Percentiles rank a stretch among this genome's conserved stretches.
Conservation (phyloP, 2,888 invertebrate species). For the Aspidiotus destructor region DNA sequence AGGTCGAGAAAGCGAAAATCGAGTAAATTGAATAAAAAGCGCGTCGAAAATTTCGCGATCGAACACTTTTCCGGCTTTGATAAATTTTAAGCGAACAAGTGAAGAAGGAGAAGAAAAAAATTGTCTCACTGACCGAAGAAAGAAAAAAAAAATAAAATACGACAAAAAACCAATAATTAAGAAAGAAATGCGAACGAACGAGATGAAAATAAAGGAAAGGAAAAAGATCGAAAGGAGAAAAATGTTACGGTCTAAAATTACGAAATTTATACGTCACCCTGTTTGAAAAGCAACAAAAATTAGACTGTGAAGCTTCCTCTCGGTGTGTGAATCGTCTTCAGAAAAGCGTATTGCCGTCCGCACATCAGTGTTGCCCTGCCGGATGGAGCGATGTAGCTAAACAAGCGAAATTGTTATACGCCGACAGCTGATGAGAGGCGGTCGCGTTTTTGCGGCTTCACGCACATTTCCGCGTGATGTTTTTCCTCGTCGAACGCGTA, state of each 20-base stretch:
- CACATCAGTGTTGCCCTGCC: constrained; percentile 18
- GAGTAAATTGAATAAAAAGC: neutral
- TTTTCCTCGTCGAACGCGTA: neutral
- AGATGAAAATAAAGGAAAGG: neutral
- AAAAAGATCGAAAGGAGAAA: neutral
- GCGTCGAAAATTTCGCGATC: neutral
- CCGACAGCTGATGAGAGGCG: neutral
- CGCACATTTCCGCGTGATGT: neutral
- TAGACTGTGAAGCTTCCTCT: constrained; percentile 27
- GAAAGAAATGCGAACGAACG: neutral
- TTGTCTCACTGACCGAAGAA: neutral
- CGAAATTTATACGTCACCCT: constrained; percentile 23
- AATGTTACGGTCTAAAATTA: constrained; percentile 7
- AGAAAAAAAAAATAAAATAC: constrained; percentile 1
- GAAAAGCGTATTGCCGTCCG: constrained; percentile 19
- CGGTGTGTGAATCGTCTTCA: constrained; percentile 23
- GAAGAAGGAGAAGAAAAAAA: no score
- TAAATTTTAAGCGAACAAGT: no score
- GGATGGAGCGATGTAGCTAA: no score
- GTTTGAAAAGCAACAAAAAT: constrained; percentile 30
- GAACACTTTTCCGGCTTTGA: neutral
- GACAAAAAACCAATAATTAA: neutral
- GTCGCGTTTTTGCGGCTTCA: neutral
- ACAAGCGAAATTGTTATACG: no score
- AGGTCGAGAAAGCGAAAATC: no score